Evolutionary conservation across 2,797 vertebrate genomes (phyloP).

Genomic region (Lepus oiostolus): DNA sequence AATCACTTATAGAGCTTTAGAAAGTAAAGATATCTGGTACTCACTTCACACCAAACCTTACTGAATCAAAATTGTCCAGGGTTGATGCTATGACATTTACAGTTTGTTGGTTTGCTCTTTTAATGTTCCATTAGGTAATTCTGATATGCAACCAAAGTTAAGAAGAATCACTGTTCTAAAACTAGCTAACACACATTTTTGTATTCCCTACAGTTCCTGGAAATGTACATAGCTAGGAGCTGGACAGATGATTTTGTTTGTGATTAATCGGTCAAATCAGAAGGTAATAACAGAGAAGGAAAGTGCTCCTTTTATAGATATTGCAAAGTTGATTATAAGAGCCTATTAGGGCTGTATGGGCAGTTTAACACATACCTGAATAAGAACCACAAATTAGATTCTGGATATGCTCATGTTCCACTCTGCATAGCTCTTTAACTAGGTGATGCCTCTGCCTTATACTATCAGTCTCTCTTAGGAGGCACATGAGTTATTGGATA

Average conservation of each 20-base stretch:
- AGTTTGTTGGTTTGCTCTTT: conserved; percentile 34
- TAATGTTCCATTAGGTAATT: conserved; percentile 47
- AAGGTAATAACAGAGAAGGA: conserved; percentile 65
- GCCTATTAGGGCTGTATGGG: not conserved
- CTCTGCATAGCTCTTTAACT: not conserved
- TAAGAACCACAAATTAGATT: conserved; percentile 40
- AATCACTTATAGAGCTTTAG: conserved; percentile 25
- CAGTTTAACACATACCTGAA: conserved; percentile 11
- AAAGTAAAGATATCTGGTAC: not conserved
- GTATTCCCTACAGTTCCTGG: conserved; percentile 61
- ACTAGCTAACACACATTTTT: not conserved
- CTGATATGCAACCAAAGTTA: conserved; percentile 23
- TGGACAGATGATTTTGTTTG: conserved; percentile 52
- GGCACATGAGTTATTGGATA: not conserved
- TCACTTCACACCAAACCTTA: not conserved
- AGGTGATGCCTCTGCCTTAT: not conserved
- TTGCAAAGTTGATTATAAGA: conserved; percentile 35
- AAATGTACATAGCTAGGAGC: conserved; percentile 57
- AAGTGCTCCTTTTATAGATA: not conserved
- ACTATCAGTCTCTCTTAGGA: not conserved
- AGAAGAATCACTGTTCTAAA: conserved; percentile 7
- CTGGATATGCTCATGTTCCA: not conserved
- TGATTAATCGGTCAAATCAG: conserved; percentile 51
- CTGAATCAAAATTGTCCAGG: conserved; percentile 37
- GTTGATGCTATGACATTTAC: not conserved